These are phyloP conservation scores for Rhogogaster chlorosoma DNA, from an alignment of 2,888 invertebrate species.

Conservation along the genomic window DNA sequence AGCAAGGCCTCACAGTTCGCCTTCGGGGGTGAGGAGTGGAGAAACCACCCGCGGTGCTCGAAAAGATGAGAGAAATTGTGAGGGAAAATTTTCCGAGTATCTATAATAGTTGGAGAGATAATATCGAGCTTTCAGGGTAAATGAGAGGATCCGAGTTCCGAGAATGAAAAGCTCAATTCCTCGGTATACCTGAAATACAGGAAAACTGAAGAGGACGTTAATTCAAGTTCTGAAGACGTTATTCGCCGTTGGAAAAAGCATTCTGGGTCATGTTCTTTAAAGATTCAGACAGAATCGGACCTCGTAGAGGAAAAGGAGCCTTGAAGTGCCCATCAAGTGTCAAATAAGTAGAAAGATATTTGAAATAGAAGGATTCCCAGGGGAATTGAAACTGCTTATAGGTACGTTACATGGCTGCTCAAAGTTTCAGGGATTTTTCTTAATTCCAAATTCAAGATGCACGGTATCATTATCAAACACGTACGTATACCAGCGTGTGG, in stretches of 20 bases:
- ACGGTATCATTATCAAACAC: background rate
- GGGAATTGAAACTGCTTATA: background rate
- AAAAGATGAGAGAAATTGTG: background rate
- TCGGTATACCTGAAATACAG: background rate
- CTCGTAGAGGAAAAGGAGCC: background rate
- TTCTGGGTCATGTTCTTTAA: slow-evolving; percentile 1
- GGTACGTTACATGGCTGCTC: background rate
- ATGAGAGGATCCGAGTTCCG: background rate
- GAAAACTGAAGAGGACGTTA: background rate
- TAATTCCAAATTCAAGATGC: background rate
- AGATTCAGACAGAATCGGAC: background rate
- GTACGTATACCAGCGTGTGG: background rate
- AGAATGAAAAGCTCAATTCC: background rate
- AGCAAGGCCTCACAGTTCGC: background rate
- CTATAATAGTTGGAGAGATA: background rate
- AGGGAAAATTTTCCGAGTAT: background rate
- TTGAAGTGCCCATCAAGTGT: slow-evolving; percentile 16
- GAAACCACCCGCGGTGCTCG: background rate
- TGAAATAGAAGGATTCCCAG: background rate
- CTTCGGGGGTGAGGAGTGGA: slow-evolving; percentile 8
- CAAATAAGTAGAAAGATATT: slow-evolving; percentile 13
- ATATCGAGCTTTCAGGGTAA: background rate
- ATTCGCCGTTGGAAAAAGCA: background rate
- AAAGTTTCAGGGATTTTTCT: background rate
- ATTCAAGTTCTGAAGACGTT: background rate